phyloP scores from a whole-genome alignment of 2,113 vertebrate genomes.

The Gila orcuttii region DNA sequence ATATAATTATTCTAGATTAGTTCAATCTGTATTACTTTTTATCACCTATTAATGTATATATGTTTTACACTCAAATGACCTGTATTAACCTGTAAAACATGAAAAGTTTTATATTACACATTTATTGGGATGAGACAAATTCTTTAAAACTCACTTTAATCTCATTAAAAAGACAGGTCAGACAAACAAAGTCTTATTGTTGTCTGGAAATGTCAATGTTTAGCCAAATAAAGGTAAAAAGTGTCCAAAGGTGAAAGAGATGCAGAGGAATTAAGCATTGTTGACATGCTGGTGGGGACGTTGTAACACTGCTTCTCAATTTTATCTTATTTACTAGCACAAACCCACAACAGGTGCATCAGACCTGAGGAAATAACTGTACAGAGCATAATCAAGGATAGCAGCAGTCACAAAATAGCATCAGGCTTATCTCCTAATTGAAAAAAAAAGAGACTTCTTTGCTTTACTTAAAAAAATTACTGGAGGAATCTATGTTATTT shows the following conservation, averaged over 20 bases:
- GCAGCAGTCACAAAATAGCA: slow-evolving; percentile 5
- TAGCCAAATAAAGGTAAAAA: background rate
- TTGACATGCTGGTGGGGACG: background rate
- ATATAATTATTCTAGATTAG: background rate
- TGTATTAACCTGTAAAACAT: background rate
- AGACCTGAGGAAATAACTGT: background rate
- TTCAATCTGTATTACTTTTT: background rate
- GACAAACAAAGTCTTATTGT: slow-evolving; percentile 61
- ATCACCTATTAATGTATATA: background rate
- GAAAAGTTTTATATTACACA: slow-evolving; percentile 50
- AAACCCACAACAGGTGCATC: slow-evolving; percentile 34
- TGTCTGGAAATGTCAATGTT: slow-evolving; percentile 38
- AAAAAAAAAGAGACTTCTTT: background rate
- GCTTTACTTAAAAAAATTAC: background rate
- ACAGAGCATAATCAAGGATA: background rate
- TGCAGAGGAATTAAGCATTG: background rate
- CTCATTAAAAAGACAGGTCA: slow-evolving; percentile 50
- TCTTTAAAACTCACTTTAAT: slow-evolving; percentile 65
- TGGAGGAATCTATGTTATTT: slow-evolving; percentile 21
- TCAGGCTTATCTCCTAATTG: background rate
- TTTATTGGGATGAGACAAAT: slow-evolving; percentile 61
- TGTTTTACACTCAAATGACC: slow-evolving; percentile 47
- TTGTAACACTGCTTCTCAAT: slow-evolving; percentile 1
- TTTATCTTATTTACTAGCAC: background rate
- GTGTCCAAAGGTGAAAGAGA: background rate